Base-by-base conservation (phyloP, 2,797 vertebrate species). In the Danio aesculapii region DNA sequence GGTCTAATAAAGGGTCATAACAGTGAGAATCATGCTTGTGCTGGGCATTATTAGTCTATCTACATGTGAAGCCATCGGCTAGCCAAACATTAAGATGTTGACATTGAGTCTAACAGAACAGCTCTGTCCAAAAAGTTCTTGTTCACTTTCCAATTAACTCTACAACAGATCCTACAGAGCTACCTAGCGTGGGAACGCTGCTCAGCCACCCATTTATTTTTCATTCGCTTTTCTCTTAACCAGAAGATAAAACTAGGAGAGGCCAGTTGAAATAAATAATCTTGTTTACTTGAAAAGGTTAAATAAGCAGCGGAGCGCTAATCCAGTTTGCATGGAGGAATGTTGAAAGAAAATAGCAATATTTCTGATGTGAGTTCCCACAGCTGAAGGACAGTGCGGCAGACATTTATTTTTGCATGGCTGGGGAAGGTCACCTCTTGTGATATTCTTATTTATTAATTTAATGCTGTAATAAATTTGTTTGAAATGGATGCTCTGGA, bases 361-460 rank as follows among this genome's bases (percentile, higher is more conserved):
- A 86, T 86, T 81, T 87, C 81, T 84, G 83, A 85, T 82, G 75
- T 58, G 77, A 73, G 85, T 87, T 88, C 84, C 83, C 82, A 86
- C 84, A 86, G 75, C 63, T 63, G 77, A 85, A 77, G 72, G 83
- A 85, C 84, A 83, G 77, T 83, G 61, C 44, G 50, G 79, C n/a
- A 3, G 41, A 67, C 62, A 88, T 91, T 90, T 86, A 88, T 89
- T 87, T 90, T 92, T 90, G 75, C 47, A 86, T 46, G 75, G 85
- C 75, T 77, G 73, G 62, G 83, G 83, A 90, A 92, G 88, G 83
- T 90, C 90, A 93, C 74, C 81, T 85, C 64, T 84, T 91, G 86
- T 89, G 88, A 93, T 90, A 86, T 80, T 91, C 91, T 83, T 90
- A 90, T 92, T 90, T 90, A 91, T 92, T 93, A 89, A 92, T 90